A percentile compares a stretch with the other conserved stretches of the same genome.
Evolutionary conservation across 1,140 invertebrate species (phyloP).

Genomic region (Heliconius eleuchia): DNA sequence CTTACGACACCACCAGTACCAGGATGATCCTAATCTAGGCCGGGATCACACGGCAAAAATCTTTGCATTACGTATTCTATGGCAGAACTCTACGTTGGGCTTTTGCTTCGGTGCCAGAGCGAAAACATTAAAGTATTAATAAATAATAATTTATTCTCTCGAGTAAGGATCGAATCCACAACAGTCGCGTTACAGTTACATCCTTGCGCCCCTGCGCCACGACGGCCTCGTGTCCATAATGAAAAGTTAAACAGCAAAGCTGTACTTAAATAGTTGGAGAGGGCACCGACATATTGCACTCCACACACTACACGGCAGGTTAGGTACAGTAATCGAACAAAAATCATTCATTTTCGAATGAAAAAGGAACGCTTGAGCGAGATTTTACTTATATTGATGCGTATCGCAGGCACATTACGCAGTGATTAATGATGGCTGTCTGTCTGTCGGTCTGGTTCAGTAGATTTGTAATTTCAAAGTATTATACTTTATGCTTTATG

Average conservation of each 20-base stretch:
- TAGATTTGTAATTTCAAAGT: background rate
- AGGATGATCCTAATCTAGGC: too few relatives aligned
- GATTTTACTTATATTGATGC: background rate
- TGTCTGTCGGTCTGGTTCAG: background rate
- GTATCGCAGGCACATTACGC: background rate
- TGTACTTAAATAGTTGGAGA: slow-evolving; percentile 19
- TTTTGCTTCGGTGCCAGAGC: too few relatives aligned
- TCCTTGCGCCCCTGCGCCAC: too few relatives aligned
- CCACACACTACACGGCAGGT: background rate
- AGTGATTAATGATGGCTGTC: background rate
- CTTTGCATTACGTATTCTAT: too few relatives aligned
- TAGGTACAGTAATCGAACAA: background rate
- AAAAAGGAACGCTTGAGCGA: background rate
- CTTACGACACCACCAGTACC: too few relatives aligned
- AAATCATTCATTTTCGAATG: slow-evolving; percentile 9
- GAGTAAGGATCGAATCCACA: too few relatives aligned
- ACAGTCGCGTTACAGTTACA: too few relatives aligned
- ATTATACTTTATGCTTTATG: background rate
- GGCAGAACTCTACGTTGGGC: too few relatives aligned
- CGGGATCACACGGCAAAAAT: too few relatives aligned
- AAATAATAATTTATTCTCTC: too few relatives aligned
- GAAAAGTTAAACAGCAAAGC: background rate
- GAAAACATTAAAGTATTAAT: too few relatives aligned
- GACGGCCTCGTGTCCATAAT: background rate
- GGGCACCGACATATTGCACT: background rate